phyloP scores from a whole-genome alignment of 2,797 vertebrate genomes.

The Anas bahamensis region DNA sequence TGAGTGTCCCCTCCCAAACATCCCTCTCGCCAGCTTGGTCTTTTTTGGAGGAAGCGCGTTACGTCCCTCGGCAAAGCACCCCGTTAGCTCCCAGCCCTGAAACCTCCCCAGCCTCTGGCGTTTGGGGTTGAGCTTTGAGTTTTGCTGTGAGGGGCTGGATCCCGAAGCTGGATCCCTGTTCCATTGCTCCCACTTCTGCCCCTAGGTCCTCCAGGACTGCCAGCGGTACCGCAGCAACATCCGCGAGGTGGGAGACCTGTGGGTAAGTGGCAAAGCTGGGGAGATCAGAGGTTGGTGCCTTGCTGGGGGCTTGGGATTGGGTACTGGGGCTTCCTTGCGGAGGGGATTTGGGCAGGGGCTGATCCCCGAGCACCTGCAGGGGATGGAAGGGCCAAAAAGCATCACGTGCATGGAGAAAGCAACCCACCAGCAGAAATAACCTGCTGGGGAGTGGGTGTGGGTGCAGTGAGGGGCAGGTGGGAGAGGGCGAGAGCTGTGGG shows the following conservation, averaged over 20 bases:
- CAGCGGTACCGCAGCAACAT: conserved; percentile 92
- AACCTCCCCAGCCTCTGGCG: background rate
- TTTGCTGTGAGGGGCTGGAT: background rate
- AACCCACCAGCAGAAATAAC: background rate
- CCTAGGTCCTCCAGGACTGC: conserved; percentile 95
- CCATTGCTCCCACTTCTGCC: too few species aligned
- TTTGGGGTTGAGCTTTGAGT: background rate
- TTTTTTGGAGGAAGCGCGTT: too few species aligned
- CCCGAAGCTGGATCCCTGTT: fast-evolving
- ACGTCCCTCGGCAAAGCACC: background rate
- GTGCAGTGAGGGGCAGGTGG: background rate
- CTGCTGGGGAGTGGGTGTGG: background rate
- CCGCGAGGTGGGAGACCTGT: conserved; percentile 88
- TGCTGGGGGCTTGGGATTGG: background rate
- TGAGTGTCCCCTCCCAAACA: conserved; percentile 67
- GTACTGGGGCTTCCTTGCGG: background rate
- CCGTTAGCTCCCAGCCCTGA: background rate
- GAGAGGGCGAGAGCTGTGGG: fast-evolving
- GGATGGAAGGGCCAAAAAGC: background rate
- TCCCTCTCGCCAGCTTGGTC: background rate
- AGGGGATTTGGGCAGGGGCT: background rate
- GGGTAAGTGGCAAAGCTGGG: conserved; percentile 82
- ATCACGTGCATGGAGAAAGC: fast-evolving
- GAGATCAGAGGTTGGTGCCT: fast-evolving
- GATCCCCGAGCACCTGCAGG: background rate